Evolutionary conservation across 1,140 invertebrate species (phyloP), one percentile per base, ranked within the genome.

Genomic region (Magallana gigas): DNA sequence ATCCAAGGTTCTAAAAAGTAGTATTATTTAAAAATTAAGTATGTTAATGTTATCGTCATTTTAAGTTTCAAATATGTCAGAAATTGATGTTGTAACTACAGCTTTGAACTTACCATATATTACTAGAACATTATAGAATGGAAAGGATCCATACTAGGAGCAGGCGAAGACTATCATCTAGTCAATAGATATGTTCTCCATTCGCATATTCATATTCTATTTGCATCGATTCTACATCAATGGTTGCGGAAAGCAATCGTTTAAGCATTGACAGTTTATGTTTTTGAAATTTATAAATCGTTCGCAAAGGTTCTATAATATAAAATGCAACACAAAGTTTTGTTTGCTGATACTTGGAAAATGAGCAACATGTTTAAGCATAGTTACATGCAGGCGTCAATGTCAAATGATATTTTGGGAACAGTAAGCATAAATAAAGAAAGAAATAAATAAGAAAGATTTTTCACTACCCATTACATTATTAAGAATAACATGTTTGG

Each of bases 221-320:
- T 83, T 57, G 81, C 57, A 83, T 57, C 56, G 81, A 12, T 83
- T 36, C 48, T 83, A 18, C 81, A 36, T 83, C 81, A 11, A 57
- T 82, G 36, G 56, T 59, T 83, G 48, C 57, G 81, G 16, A 83
- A 83, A n/a, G 81, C 81, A 83, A 29, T 16, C 48, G 9, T 83
- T 29, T 57, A 57, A 83, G 68, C 68, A 76, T 12, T 29, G 68
- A 14, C 60, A n/a, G 12, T 76, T 76, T 76, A 76, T 12, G 18
- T 18, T 29, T 29, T 76, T 76, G 12, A 18, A n/a, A 64, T 64
- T 16, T 8, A n/a, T n/a, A 11, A 12, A 76, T 76, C 68, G 68
- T 76, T 76, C 18, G 68, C 68, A 76, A 76, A 76, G 68, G 68
- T 76, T 76, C 68, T 76, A 81, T 71, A 57, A 59, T 58, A 29